These are phyloP conservation scores for Channallabes apus DNA, from an alignment of 2,797 vertebrate species.

Conservation along the genomic window DNA sequence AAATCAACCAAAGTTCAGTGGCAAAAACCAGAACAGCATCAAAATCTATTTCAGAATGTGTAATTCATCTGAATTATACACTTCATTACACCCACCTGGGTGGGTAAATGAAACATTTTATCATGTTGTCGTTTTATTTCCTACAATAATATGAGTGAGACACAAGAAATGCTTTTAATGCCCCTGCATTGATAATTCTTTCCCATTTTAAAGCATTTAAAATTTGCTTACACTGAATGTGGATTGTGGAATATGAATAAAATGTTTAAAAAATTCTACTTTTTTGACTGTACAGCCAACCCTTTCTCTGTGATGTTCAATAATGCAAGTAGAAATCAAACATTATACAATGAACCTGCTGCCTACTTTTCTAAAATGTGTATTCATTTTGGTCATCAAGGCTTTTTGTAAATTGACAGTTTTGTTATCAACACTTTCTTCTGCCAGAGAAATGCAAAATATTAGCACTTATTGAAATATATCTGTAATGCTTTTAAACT, in stretches of 20 bases:
- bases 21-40: conserved; percentile 15
- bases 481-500: not conserved
- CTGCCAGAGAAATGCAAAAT: not conserved
- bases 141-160: not conserved
- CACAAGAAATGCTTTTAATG: not conserved
- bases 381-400: not conserved
- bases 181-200: not conserved
- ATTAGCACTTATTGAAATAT: not conserved
- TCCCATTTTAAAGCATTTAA: not conserved
- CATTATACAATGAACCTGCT: not conserved
- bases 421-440: not conserved
- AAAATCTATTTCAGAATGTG: not conserved
- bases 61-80: conserved; percentile 3
- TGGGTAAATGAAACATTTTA: not conserved
- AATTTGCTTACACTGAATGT: not conserved
- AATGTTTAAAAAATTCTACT: not conserved
- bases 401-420: not conserved
- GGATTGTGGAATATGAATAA: not conserved
- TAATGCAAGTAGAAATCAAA: not conserved
- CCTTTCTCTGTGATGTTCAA: not conserved
- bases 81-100: not conserved
- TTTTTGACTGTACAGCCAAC: not conserved
- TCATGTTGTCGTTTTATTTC: not conserved
- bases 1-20: not conserved
- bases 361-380: not conserved